Evolutionary conservation across 2,113 vertebrate species (phyloP), one percentile per base, ranked within the genome.

Genomic region (Tautogolabrus adspersus): DNA sequence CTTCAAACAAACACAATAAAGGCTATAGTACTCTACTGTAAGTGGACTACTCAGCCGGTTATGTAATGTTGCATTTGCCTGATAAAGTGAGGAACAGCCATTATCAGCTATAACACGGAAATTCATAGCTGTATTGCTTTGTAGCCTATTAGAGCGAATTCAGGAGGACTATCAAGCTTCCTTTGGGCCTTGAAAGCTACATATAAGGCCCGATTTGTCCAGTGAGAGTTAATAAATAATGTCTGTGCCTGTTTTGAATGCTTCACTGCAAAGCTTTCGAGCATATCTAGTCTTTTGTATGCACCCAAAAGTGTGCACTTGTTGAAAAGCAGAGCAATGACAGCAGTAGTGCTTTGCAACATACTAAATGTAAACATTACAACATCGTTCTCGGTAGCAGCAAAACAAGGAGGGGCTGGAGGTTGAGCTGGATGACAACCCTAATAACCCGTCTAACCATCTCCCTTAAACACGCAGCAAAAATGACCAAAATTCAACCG

Each of bases 341-440:
- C 26, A 60, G 70, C 37, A 61, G 77, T 67, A 18, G 79, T 55
- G 42, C 65, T 84, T 62, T 87, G 75, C 70, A 81, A 78, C 78
- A 79, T 38, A 66, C 79, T 68, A 64, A 88, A 92, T 89, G 94
- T 94, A 94, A 95, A 95, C 93, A 95, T 94, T 89, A 92, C 93
- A 91, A 82, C 91, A 89, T 90, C 87, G 85, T 89, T 77, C 69
- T 89, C 86, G 71, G 84, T 83, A 84, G 83, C 90, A 88, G 86
- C 83, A 92, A 91, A 94, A 94, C 93, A 92, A 95, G 94, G 94
- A 95, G 94, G 94, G 94, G 93, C 93, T 92, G 89, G 85, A 93
- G 87, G 87, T 58, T 83, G 88, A 90, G 87, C 80, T 80, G 86
- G 85, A 87, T 90, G 91, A 91, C 88, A 84, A 78, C 66, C 83